Percentiles rank a stretch among this genome's conserved stretches.
These are phyloP conservation scores for Scyliorhinus canicula DNA, from an alignment of 2,797 vertebrate species.

Conservation along the genomic window DNA sequence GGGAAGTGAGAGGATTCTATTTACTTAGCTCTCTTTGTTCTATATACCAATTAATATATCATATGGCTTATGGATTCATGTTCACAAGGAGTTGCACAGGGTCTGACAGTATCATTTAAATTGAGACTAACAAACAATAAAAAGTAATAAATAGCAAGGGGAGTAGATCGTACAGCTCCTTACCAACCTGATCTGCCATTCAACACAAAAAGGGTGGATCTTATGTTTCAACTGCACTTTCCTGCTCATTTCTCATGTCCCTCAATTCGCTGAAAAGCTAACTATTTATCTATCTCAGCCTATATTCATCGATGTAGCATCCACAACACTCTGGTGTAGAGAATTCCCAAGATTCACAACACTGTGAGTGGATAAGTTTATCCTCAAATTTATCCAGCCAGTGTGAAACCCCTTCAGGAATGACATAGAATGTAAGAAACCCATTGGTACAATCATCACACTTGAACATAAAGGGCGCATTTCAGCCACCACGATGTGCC, in stretches of 20 bases:
- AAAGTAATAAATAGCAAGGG: neutral
- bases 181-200: neutral
- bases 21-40: neutral
- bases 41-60: neutral
- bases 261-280: too few species aligned
- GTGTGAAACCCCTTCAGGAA: neutral
- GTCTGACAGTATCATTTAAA: neutral
- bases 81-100: neutral
- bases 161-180: neutral
- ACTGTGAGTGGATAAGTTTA: too few species aligned
- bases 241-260: too few species aligned
- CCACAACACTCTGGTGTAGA: too few species aligned
- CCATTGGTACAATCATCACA: neutral
- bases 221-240: too few species aligned
- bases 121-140: neutral
- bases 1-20: neutral
- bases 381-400: too few species aligned
- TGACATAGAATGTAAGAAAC: neutral
- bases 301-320: too few species aligned
- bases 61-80: neutral
- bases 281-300: too few species aligned
- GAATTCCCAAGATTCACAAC: too few species aligned
- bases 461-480: too few species aligned
- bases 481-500: too few species aligned
- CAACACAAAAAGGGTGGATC: too few species aligned